phyloP scores from a whole-genome alignment of 2,888 invertebrate genomes.

The Amphipyra tragopoginis region DNA sequence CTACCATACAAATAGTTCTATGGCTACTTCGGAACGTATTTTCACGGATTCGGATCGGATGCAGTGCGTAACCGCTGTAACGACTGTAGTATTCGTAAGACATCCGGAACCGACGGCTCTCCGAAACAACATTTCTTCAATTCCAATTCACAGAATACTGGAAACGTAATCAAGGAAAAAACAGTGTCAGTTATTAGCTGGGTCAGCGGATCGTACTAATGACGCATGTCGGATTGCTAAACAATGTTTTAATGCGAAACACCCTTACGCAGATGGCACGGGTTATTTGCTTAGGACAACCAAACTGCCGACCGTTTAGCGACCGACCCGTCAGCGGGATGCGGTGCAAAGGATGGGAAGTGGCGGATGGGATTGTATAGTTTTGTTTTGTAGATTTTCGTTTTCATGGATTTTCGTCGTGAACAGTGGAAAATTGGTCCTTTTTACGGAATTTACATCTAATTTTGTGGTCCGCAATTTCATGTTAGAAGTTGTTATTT shows the following conservation, averaged over 20 bases:
- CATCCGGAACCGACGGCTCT: no score
- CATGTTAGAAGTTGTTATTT: no score
- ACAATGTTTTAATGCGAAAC: slow-evolving; percentile 87
- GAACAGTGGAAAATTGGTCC: no score
- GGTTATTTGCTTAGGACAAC: slow-evolving; percentile 88
- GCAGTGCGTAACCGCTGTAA: no score
- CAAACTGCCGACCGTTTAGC: slow-evolving; percentile 87
- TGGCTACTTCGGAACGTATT: no score
- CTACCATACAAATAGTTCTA: no score
- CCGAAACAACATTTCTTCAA: neutral
- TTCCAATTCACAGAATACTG: slow-evolving; percentile 36
- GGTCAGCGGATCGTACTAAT: slow-evolving; percentile 82
- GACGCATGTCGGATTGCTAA: slow-evolving; percentile 83
- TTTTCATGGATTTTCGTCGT: neutral
- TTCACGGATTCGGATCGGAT: no score
- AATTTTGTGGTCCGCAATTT: no score
- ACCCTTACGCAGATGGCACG: slow-evolving; percentile 83
- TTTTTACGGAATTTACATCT: no score
- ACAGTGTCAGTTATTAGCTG: slow-evolving; percentile 66
- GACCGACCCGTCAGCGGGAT: slow-evolving; percentile 67
- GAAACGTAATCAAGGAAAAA: slow-evolving; percentile 76
- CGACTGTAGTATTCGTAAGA: no score
- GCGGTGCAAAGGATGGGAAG: slow-evolving; percentile 31
- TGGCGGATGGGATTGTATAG: slow-evolving; percentile 9
- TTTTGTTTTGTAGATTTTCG: neutral